Evolutionary conservation across 1,140 invertebrate species (phyloP).

Genomic region (Andricus grossulariae): DNA sequence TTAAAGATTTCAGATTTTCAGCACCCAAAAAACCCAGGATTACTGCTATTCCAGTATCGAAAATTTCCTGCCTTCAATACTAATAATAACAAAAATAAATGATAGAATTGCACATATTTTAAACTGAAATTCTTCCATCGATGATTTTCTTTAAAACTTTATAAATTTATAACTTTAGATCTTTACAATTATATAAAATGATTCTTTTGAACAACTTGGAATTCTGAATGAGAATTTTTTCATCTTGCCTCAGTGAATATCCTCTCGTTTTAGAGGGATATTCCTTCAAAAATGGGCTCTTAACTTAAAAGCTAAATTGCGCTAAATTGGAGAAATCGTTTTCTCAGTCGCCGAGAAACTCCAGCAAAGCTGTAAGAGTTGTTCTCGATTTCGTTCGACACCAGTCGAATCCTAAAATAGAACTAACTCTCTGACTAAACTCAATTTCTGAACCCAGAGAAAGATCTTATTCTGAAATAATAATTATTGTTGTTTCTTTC

Average conservation of each 20-base stretch:
- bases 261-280: not conserved
- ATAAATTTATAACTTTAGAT: not conserved
- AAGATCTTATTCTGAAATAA: not conserved
- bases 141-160: not conserved
- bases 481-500: not conserved
- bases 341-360: constrained; percentile 1
- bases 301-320: not conserved
- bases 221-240: not conserved
- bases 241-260: not conserved
- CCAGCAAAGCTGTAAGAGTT: not conserved
- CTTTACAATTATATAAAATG: not conserved
- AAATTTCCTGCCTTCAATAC: too few relatives aligned
- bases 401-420: constrained; percentile 9
- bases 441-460: not conserved
- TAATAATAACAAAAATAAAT: not conserved
- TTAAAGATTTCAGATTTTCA: not conserved
- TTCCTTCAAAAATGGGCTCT: not conserved
- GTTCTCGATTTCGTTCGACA: not conserved
- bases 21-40: not conserved
- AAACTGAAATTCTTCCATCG: not conserved
- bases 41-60: too few relatives aligned
- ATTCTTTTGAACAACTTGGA: not conserved
- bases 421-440: constrained; percentile 20
- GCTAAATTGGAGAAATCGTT: constrained; percentile 7
- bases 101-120: constrained; percentile 6